Base-by-base conservation (phyloP, 2,113 vertebrate species). In the Lepidothrix coronata region DNA sequence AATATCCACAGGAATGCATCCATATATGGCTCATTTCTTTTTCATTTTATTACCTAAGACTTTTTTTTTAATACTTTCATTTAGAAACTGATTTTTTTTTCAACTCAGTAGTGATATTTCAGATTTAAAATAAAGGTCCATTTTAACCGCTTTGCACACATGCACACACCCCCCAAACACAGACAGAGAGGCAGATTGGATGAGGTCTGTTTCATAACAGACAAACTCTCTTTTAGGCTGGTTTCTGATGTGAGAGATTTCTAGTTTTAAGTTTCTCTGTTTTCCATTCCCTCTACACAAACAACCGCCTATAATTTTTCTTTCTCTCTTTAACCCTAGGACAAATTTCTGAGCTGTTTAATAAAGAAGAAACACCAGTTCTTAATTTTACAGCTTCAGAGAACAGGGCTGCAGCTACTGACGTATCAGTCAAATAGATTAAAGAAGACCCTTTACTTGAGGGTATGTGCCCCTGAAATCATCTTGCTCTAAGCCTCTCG, bases 391-490 rank as follows among this genome's bases (percentile, higher is more conserved):
- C 82, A 35, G 15, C 72, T 90, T 77, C 59, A 43, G 79, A 81
- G 78, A 85, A 59, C 75, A 84, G 81, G 33, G 58, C 54, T 57
- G 48, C 41, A 75, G 59, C 63, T 88, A 52, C 65, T 1, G 12
- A 58, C 5, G 3, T 44, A 68, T 83, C 71, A 55, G 48, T 65
- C 52, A 75, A 74, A 84, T 5, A 54, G 89, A 96, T 83, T 96
- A 88, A 96, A 95, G 89, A 91, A 79, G 96, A 97, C 92, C 83
- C 86, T 90, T 85, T 89, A 79, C 83, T 93, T 37, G 49, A 91
- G 70, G 57, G 86, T 89, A 91, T 14, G 73, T 87, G 89, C 27
- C 73, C 96, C 96, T 96, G 94, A 93, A 96, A 87, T 77, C 92
- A 77, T 89, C 91, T 93, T 63, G 8, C 88, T 88, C 72, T 97